Evolutionary conservation across 92 coral and sea anemone species (phyloP).

Genomic region (Palythoa caribaeorum): DNA sequence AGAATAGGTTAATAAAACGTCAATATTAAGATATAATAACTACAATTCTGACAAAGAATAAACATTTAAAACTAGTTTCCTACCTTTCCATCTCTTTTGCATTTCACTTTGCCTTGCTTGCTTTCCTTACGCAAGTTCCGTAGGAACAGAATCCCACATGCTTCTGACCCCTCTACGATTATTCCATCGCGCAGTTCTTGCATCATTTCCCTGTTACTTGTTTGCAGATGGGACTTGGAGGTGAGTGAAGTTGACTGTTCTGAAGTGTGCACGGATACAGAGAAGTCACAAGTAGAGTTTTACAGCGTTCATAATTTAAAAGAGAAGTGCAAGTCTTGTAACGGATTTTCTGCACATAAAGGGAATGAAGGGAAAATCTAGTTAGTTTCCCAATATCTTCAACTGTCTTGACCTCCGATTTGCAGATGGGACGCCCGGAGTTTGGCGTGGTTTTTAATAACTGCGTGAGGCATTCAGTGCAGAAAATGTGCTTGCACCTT

Average conservation of each 20-base stretch:
- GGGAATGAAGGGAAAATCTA: no score
- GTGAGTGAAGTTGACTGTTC: slow-evolving; percentile 21
- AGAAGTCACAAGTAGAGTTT: neutral
- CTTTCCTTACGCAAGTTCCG: slow-evolving; percentile 17
- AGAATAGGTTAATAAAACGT: neutral
- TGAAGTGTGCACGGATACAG: neutral
- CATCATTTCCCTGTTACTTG: slow-evolving; percentile 6
- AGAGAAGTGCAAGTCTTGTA: slow-evolving; percentile 28
- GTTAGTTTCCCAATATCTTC: no score
- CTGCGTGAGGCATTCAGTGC: neutral
- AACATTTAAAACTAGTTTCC: neutral
- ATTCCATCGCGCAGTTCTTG: slow-evolving; percentile 26
- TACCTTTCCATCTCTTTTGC: slow-evolving; percentile 42
- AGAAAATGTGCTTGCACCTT: slow-evolving; percentile 26
- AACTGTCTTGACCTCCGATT: no score
- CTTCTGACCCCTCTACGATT: slow-evolving; percentile 37
- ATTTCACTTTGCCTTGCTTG: slow-evolving; percentile 18
- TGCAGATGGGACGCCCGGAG: no score
- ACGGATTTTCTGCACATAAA: slow-evolving; percentile 27
- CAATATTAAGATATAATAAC: neutral
- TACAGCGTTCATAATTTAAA: slow-evolving; percentile 3
- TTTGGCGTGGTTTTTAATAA: no score
- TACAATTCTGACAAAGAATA: neutral
- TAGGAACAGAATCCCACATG: slow-evolving; percentile 28
- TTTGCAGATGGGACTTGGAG: slow-evolving; percentile 26